A percentile compares a stretch with the other conserved stretches of the same genome.
Evolutionary conservation across 2,113 vertebrate species (phyloP).

Genomic region (Thinocorus orbignyianus): DNA sequence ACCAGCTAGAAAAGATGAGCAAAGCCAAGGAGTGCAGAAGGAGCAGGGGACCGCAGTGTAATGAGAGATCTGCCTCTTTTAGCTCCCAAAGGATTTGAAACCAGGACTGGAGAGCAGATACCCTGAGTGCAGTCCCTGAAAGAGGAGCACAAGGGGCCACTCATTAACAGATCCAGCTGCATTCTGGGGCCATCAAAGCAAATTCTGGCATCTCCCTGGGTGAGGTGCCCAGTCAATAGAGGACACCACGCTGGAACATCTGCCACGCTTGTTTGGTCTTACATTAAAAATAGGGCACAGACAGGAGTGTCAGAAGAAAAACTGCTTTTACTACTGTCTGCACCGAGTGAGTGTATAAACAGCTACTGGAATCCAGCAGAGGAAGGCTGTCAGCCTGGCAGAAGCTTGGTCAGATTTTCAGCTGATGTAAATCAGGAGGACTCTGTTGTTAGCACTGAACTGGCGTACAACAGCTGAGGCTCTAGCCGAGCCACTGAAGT

Average conservation of each 20-base stretch:
- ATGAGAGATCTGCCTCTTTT: background rate
- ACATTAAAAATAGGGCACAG: slow-evolving; percentile 25
- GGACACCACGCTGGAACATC: background rate
- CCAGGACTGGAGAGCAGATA: background rate
- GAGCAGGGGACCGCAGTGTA: background rate
- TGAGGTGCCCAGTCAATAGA: background rate
- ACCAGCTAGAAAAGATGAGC: background rate
- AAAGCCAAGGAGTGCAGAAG: background rate
- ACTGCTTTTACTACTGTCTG: slow-evolving; percentile 35
- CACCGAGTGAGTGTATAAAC: background rate
- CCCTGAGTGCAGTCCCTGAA: background rate
- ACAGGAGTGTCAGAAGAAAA: slow-evolving; percentile 36
- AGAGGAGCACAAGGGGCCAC: background rate
- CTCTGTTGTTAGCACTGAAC: slow-evolving; percentile 40
- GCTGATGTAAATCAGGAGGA: slow-evolving; percentile 66
- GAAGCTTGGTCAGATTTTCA: slow-evolving; percentile 55
- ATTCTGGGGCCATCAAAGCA: rapidly evolving
- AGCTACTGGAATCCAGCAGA: slow-evolving; percentile 64
- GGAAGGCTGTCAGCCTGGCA: slow-evolving; percentile 64
- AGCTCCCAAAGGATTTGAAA: background rate
- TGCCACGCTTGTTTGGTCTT: background rate
- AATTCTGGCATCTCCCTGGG: background rate
- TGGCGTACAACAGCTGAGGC: slow-evolving; percentile 57
- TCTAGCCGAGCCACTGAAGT: slow-evolving; percentile 66
- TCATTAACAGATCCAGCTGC: background rate